A percentile compares a stretch with the other conserved stretches of the same genome.
Evolutionary conservation across 2,797 vertebrate species (phyloP).

Genomic region (Gallinago solitaria): DNA sequence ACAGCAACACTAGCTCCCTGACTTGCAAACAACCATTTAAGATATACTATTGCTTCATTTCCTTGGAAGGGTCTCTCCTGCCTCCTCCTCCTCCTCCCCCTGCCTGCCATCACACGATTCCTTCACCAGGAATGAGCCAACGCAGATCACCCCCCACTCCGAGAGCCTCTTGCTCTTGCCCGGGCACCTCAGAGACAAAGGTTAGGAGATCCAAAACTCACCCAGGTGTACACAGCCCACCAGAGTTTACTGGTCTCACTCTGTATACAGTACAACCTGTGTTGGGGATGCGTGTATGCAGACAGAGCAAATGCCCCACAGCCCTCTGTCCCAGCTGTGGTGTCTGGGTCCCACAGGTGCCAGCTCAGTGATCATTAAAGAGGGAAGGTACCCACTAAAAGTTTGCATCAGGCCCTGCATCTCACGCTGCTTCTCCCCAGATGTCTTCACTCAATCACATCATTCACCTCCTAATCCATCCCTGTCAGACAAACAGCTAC

Average conservation of each 20-base stretch:
- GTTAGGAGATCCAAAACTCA: not conserved
- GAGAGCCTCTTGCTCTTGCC: not conserved
- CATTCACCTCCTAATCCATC: not conserved
- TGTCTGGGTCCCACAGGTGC: not conserved
- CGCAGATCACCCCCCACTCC: not conserved
- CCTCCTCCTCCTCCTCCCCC: not conserved
- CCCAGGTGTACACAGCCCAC: not conserved
- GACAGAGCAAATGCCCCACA: not conserved
- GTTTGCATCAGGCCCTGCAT: not conserved
- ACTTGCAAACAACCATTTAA: slow-evolving; percentile 41
- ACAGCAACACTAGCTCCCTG: slow-evolving; percentile 36
- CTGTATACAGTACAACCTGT: accelerated
- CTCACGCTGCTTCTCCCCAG: not conserved
- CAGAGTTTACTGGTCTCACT: not conserved
- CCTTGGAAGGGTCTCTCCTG: not conserved
- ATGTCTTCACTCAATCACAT: not conserved
- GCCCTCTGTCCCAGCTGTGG: not conserved
- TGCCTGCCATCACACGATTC: not conserved
- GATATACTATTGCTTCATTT: not conserved
- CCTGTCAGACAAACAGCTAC: not conserved
- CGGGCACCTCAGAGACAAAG: not conserved
- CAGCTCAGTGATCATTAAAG: not conserved
- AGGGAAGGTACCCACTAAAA: not conserved
- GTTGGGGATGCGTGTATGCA: not conserved
- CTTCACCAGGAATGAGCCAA: not conserved